phyloP scores from a whole-genome alignment of 2,113 vertebrate genomes.

The Seriola rivoliana region DNA sequence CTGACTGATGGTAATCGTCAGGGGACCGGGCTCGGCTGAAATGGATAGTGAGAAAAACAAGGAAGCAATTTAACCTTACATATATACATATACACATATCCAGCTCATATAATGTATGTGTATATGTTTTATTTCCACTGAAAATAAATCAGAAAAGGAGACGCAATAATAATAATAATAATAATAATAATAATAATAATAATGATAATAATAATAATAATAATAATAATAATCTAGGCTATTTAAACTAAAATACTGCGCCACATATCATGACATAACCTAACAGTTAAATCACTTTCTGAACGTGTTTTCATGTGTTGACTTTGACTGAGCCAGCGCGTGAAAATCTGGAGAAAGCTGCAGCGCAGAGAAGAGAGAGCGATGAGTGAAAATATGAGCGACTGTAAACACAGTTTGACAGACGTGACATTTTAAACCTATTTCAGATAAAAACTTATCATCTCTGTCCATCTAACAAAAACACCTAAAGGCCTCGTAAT shows the following conservation, averaged over 20 bases:
- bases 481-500: constrained; percentile 40
- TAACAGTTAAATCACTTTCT: neutral
- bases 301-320: neutral
- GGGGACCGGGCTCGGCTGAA: constrained; percentile 57
- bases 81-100: neutral
- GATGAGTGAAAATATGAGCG: constrained; percentile 35
- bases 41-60: constrained; percentile 67
- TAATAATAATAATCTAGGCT: neutral
- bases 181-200: constrained; percentile 14
- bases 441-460: constrained; percentile 64
- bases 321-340: neutral
- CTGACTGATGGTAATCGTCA: constrained; percentile 70
- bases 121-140: neutral
- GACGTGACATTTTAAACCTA: constrained; percentile 54
- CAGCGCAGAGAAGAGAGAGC: neutral
- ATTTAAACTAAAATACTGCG: neutral
- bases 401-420: constrained; percentile 56
- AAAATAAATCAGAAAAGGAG: neutral
- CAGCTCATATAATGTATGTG: neutral
- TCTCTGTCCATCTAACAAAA: constrained; percentile 58
- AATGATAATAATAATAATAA: constrained; percentile 22
- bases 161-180: constrained; percentile 9
- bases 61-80: constrained; percentile 51
- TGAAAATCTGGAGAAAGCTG: neutral
- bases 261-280: neutral